Evolutionary conservation across 2,797 vertebrate species (phyloP).

Genomic region (Botia kubotai): DNA sequence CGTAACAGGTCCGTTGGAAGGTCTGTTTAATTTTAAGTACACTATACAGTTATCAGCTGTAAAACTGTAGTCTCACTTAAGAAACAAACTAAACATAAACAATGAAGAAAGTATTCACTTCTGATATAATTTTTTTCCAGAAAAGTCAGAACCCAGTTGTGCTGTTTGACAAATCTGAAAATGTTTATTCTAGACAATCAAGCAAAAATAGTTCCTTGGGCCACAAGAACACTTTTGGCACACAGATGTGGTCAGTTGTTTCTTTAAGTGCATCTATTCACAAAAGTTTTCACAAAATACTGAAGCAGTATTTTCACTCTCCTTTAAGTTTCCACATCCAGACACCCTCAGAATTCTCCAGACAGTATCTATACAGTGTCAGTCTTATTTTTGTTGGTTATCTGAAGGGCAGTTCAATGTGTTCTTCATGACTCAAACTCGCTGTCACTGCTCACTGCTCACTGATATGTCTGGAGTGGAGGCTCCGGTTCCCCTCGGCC

Average conservation of each 20-base stretch:
- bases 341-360: background rate
- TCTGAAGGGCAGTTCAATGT: background rate
- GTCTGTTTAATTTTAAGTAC: slow-evolving; percentile 18
- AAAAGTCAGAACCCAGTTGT: background rate
- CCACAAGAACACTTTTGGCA: background rate
- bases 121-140: background rate
- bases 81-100: background rate
- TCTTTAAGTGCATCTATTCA: slow-evolving; percentile 72
- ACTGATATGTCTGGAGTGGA: slow-evolving; percentile 80
- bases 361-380: slow-evolving; percentile 31
- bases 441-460: slow-evolving; percentile 82
- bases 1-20: background rate
- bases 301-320: slow-evolving; percentile 8
- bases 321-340: background rate
- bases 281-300: slow-evolving; percentile 45
- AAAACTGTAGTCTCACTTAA: background rate
- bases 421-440: slow-evolving; percentile 79
- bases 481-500: slow-evolving; percentile 66
- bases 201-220: too few relatives aligned
- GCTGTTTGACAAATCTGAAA: background rate
- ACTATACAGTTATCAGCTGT: background rate
- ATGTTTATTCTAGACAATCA: background rate
- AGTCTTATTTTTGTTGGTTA: background rate
- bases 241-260: slow-evolving; percentile 44
- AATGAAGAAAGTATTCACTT: slow-evolving; percentile 8